These are phyloP conservation scores for Pandemis corylana DNA, from an alignment of 2,888 invertebrate species.

Conservation along the genomic window DNA sequence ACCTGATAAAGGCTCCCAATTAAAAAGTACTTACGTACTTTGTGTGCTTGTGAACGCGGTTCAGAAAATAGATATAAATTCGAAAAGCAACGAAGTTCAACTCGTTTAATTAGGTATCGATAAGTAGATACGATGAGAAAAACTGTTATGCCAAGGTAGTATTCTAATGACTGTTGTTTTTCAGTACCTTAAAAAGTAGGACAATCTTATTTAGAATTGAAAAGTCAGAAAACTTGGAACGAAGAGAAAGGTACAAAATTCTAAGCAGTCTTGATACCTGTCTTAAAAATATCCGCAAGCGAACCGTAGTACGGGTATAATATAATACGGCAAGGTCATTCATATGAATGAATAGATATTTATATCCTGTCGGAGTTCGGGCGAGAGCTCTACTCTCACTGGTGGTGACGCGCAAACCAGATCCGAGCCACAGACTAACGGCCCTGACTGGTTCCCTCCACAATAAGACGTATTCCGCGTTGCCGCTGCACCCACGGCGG, in stretches of 20 bases:
- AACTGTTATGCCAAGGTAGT: constrained; percentile 37
- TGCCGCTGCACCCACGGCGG: constrained; percentile 1
- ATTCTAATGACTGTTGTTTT: constrained; percentile 7
- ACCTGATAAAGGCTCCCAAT: background rate
- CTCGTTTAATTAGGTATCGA: background rate
- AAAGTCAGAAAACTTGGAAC: constrained; percentile 7
- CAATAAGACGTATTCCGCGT: constrained; percentile 11
- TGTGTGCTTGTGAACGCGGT: background rate
- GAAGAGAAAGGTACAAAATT: constrained; percentile 34
- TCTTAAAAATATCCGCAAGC: constrained; percentile 21
- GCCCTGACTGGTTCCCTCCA: constrained; percentile 40
- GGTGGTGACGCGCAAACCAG: constrained; percentile 39
- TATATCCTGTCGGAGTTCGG: constrained; percentile 49
- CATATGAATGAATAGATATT: constrained; percentile 57
- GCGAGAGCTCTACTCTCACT: constrained; percentile 38
- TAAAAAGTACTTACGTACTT: background rate
- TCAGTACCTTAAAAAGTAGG: constrained; percentile 7
- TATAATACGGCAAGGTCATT: constrained; percentile 64
- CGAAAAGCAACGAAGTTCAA: constrained; percentile 20
- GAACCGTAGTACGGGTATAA: background rate
- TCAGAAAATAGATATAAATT: background rate
- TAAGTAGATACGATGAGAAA: constrained; percentile 7
- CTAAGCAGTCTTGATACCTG: background rate
- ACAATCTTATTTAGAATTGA: constrained; percentile 9
- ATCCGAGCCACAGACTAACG: constrained; percentile 21